Conservation (phyloP, 2,113 vertebrate genomes). For the Halichoeres trimaculatus region DNA sequence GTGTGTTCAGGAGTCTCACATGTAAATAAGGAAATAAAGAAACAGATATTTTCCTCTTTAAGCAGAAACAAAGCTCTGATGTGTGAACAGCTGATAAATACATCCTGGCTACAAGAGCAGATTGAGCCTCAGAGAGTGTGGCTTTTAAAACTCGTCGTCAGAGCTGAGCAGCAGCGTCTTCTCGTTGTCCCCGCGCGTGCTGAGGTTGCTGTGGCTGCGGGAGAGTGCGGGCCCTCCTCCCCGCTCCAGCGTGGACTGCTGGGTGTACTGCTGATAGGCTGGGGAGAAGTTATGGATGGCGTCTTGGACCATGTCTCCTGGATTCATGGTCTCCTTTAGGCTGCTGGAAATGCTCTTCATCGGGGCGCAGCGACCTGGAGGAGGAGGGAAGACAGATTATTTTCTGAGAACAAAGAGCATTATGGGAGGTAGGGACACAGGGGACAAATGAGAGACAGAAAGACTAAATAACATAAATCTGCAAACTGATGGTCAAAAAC, state of each 20-base stretch:
- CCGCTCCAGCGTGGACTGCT: constrained; percentile 93
- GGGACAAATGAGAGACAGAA: not conserved
- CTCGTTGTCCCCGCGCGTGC: constrained; percentile 89
- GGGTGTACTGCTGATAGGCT: constrained; percentile 97
- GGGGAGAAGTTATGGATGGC: constrained; percentile 98
- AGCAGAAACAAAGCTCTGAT: constrained; percentile 35
- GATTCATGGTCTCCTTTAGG: constrained; percentile 97
- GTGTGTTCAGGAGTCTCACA: not conserved
- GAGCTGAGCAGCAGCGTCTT: constrained; percentile 96
- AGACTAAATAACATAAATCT: not conserved
- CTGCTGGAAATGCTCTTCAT: constrained; percentile 99
- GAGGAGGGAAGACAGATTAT: not conserved
- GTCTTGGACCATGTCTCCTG: constrained; percentile 94
- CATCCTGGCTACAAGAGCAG: constrained; percentile 11
- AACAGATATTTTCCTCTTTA: constrained; percentile 11
- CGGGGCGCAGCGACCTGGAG: constrained; percentile 91
- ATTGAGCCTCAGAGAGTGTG: constrained; percentile 61
- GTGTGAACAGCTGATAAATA: constrained; percentile 20
- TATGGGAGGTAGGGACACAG: not conserved
- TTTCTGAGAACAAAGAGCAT: not conserved
- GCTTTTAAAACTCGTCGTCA: constrained; percentile 91
- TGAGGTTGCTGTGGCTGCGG: constrained; percentile 88
- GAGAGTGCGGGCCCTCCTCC: constrained; percentile 83
- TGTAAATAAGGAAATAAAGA: not conserved
- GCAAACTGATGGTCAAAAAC: too few relatives aligned